Percentiles rank a stretch among this genome's conserved stretches.
phyloP scores from a whole-genome alignment of 2,113 vertebrate genomes.

The Eurypyga helias region DNA sequence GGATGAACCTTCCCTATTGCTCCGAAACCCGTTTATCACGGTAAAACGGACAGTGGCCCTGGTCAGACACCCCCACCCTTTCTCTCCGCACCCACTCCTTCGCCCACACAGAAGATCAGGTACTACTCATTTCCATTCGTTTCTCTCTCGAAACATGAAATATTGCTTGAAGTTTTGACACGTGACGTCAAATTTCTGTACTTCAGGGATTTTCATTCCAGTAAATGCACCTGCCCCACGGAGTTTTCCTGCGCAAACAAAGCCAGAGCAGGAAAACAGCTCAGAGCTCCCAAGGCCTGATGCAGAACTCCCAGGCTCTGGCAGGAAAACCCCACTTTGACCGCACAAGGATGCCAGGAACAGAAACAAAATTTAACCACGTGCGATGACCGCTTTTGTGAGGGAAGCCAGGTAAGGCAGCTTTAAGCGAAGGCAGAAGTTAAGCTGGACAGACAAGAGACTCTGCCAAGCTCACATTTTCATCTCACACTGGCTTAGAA shows the following conservation, averaged over 20 bases:
- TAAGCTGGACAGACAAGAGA: background rate
- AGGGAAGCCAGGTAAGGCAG: background rate
- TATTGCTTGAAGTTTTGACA: background rate
- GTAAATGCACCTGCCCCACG: background rate
- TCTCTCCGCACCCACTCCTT: background rate
- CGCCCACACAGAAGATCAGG: fast-evolving
- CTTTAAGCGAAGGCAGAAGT: background rate
- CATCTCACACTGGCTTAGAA: background rate
- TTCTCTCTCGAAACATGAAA: background rate
- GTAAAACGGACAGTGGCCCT: background rate
- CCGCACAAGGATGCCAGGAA: background rate
- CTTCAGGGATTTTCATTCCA: background rate
- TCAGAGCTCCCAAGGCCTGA: background rate
- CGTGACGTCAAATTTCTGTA: background rate
- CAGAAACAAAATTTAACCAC: background rate
- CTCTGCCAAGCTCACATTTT: background rate
- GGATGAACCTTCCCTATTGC: background rate
- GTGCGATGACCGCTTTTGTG: background rate
- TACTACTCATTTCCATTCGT: background rate
- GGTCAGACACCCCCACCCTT: background rate
- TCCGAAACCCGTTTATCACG: background rate
- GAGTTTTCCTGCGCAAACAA: background rate
- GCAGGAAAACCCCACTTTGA: background rate
- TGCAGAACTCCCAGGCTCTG: background rate
- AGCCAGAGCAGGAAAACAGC: background rate